Evolutionary conservation across 2,888 invertebrate genomes (phyloP).

Genomic region (Plagodis dolabraria): DNA sequence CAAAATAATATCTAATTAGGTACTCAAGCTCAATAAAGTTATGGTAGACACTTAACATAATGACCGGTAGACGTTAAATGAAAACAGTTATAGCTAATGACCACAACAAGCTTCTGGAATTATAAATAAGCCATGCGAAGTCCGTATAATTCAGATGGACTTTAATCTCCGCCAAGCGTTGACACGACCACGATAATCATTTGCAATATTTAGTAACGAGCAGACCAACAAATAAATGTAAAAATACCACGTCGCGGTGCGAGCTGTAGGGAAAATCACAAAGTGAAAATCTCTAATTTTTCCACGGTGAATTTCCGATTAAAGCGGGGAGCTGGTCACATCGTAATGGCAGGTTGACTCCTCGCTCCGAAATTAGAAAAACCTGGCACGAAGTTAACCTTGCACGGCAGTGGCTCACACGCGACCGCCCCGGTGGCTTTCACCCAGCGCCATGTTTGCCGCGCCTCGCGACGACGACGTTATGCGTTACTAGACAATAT

Average conservation of each 20-base stretch:
- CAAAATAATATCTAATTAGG: too few relatives aligned
- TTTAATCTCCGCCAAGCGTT: too few relatives aligned
- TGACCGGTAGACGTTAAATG: too few relatives aligned
- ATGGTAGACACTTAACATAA: too few relatives aligned
- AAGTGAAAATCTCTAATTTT: constrained; percentile 62
- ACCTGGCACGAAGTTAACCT: constrained; percentile 64
- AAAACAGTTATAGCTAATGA: too few relatives aligned
- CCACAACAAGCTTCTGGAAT: too few relatives aligned
- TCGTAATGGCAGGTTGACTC: constrained; percentile 66
- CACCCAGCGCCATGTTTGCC: constrained; percentile 68
- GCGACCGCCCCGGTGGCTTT: constrained; percentile 71
- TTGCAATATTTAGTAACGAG: background rate
- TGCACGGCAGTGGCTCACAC: constrained; percentile 69
- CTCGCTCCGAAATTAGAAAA: constrained; percentile 78
- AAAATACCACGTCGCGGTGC: constrained; percentile 24
- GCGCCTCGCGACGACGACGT: constrained; percentile 45
- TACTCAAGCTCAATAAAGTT: too few relatives aligned
- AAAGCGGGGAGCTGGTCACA: constrained; percentile 64
- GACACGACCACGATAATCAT: too few relatives aligned
- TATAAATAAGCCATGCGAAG: too few relatives aligned
- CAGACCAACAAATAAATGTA: constrained; percentile 1
- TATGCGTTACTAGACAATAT: constrained; percentile 65
- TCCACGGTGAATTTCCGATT: constrained; percentile 73
- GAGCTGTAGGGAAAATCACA: constrained; percentile 45
- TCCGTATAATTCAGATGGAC: too few relatives aligned